Percentiles rank a stretch among this genome's conserved stretches.
These are phyloP conservation scores for Mactra quadrangularis DNA, from an alignment of 1,140 invertebrate species.

Conservation along the genomic window DNA sequence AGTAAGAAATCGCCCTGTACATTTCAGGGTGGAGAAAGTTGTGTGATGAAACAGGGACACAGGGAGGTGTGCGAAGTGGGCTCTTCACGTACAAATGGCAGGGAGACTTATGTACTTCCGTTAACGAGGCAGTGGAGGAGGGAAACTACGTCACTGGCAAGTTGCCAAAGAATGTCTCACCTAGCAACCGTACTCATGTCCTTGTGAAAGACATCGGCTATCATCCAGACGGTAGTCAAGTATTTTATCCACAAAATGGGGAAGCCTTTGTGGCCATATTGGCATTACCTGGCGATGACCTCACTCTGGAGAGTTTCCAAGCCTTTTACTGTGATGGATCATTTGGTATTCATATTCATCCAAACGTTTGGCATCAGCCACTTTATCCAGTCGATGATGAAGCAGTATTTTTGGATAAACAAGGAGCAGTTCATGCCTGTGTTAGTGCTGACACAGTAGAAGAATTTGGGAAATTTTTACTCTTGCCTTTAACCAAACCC, in stretches of 20 bases:
- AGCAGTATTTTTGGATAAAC: constrained; percentile 58
- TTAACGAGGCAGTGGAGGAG: constrained; percentile 23
- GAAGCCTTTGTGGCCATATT: constrained; percentile 59
- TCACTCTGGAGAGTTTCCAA: constrained; percentile 52
- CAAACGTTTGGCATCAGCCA: constrained; percentile 64
- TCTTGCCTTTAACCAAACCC: constrained; percentile 49
- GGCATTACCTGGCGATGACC: constrained; percentile 63
- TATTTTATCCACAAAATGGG: constrained; percentile 57
- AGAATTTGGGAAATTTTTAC: constrained; percentile 55
- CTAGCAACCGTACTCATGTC: constrained; percentile 43
- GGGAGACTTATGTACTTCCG: constrained; percentile 19
- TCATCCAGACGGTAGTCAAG: constrained; percentile 64
- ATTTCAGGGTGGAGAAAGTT: constrained; percentile 31
- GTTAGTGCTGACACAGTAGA: constrained; percentile 49
- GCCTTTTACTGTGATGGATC: constrained; percentile 67
- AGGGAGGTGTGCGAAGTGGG: constrained; percentile 16
- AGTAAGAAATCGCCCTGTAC: too few relatives aligned
- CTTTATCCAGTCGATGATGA: constrained; percentile 59
- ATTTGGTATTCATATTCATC: constrained; percentile 61
- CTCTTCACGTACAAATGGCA: constrained; percentile 36
- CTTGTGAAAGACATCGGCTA: constrained; percentile 63
- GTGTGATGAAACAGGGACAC: constrained; percentile 23
- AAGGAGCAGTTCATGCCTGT: constrained; percentile 61
- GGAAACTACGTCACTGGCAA: constrained; percentile 42
- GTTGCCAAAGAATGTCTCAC: constrained; percentile 28